Base-by-base conservation (phyloP, 1,140 invertebrate genomes). In the Eubasilissa regina region DNA sequence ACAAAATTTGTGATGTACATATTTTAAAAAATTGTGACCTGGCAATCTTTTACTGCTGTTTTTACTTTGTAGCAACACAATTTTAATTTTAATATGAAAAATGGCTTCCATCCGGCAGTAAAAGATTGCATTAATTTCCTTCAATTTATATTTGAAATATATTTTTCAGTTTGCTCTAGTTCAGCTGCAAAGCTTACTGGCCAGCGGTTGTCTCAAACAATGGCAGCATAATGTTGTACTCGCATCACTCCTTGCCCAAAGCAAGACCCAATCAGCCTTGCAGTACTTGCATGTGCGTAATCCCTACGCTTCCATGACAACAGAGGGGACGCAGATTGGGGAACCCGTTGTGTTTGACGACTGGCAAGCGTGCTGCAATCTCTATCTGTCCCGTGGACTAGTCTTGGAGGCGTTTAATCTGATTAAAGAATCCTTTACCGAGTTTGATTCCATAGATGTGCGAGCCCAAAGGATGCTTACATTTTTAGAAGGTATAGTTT, bases 221-320 rank as follows among this genome's bases (percentile, higher is more conserved):
- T 92, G 90, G 91, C 89, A 91, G 83, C 87, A 89, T 83, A 84
- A 86, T 76, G 87, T 89, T 0, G 88, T 89, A 0, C 78, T 89
- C 1, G 87, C 87, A 1, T 85, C 88, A 0, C 74, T 89, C 7
- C 83, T 89, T 7, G 87, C 87, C 0, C 88, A 89, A 77, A 88
- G 87, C 78, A 88, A 88, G 75, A 84, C 84, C 0, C 85, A 86
- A 68, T 83, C 85, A 0, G 85, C 85, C 0, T 70, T 86, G 10
- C 85, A 86, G 43, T 86, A 86, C 74, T 64, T 86, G 10, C 85
- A 86, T 73, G 85, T 84, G 0, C 53, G 85, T 12, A 82, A 80
- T 70, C 80, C 83, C 9, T 73, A 66, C 15, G 83, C 72, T 8
- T 75, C 45, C 79, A 44, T 19, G 47, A 44, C 56, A 7, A n/a